Percentiles rank a stretch among this genome's conserved stretches.
Evolutionary conservation across 2,888 invertebrate species (phyloP).

Genomic region (Lucinisca nassula): DNA sequence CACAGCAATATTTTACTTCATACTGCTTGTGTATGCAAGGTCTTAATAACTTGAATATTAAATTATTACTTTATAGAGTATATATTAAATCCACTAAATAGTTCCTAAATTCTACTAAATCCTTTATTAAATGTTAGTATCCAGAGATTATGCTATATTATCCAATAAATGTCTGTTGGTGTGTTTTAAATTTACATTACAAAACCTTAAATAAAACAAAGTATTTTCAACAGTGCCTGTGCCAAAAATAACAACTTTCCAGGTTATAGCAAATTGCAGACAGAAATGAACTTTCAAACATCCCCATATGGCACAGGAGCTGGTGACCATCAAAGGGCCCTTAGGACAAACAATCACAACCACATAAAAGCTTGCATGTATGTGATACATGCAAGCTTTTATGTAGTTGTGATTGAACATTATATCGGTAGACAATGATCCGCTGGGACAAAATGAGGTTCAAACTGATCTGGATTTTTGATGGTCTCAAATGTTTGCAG

Average conservation of each 20-base stretch:
- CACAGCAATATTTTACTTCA: neutral
- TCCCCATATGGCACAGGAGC: constrained; percentile 1
- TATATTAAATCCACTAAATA: neutral
- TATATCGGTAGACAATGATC: too few species aligned
- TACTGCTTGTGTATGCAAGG: neutral
- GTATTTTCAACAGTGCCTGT: neutral
- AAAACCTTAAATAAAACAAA: neutral
- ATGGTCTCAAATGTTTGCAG: too few species aligned
- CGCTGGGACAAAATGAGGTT: too few species aligned
- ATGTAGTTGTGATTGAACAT: too few species aligned
- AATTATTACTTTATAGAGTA: neutral
- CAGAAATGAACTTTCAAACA: neutral
- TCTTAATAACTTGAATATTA: neutral
- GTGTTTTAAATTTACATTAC: neutral
- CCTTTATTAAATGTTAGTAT: neutral
- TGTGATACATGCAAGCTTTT: too few species aligned
- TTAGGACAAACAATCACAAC: too few species aligned
- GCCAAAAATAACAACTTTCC: neutral
- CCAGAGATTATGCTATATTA: neutral
- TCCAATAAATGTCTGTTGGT: neutral
- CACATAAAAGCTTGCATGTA: too few species aligned
- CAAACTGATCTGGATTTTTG: too few species aligned
- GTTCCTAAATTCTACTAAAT: neutral
- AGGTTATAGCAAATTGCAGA: neutral
- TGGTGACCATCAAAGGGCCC: too few species aligned